phyloP scores from a whole-genome alignment of 2,113 vertebrate genomes.

The Uria aalge region DNA sequence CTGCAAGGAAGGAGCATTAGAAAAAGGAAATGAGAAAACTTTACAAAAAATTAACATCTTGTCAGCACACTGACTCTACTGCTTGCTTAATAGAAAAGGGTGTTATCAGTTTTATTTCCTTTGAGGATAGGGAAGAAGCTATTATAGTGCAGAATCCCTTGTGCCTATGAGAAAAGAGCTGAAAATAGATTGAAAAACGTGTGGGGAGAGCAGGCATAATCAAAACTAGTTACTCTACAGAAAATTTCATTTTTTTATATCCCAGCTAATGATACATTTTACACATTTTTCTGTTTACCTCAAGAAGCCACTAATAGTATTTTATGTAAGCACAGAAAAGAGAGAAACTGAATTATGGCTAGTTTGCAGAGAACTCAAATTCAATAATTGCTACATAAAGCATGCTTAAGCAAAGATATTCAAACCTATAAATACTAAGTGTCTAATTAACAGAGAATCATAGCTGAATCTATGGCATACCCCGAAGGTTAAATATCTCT shows the following conservation, averaged over 20 bases:
- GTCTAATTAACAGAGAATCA: neutral
- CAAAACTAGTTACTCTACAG: neutral
- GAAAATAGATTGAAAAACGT: slow-evolving; percentile 26
- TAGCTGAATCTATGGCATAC: neutral
- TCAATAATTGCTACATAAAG: neutral
- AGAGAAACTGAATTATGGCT: neutral
- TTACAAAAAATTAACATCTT: neutral
- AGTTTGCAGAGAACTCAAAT: neutral
- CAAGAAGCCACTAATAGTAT: neutral
- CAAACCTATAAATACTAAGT: neutral
- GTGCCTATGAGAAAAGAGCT: slow-evolving; percentile 17
- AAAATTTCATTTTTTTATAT: neutral
- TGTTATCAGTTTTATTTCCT: slow-evolving; percentile 40
- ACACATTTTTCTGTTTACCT: slow-evolving; percentile 23
- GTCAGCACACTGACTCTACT: neutral
- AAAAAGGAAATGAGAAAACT: slow-evolving; percentile 32
- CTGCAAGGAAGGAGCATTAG: neutral
- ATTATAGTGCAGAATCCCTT: slow-evolving; percentile 18
- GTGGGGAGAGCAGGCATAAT: neutral
- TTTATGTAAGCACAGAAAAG: neutral
- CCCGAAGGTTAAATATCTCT: neutral
- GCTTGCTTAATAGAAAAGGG: slow-evolving; percentile 14
- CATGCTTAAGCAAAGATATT: neutral
- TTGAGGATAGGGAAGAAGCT: neutral
- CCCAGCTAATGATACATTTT: neutral